A percentile compares a stretch with the other conserved stretches of the same genome.
Conservation (phyloP, 2,888 invertebrate genomes). For the Iselma pallidipennis region DNA sequence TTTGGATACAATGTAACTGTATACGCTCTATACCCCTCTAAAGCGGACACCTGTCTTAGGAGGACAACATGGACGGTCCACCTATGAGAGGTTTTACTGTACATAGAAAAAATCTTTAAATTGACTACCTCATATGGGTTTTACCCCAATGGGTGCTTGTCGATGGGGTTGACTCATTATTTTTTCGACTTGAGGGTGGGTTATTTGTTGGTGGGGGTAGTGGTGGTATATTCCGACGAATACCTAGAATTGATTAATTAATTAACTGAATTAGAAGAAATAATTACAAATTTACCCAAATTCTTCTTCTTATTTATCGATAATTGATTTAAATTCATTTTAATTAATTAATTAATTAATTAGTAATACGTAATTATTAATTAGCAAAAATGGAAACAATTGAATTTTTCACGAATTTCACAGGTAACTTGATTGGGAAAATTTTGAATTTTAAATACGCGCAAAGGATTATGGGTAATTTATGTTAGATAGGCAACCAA, state of each 20-base stretch:
- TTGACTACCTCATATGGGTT: constrained; percentile 7
- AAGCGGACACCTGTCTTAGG: no score
- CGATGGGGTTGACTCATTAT: constrained; percentile 5
- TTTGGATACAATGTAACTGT: background rate
- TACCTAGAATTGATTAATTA: background rate
- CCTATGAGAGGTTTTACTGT: no score
- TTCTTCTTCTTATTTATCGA: constrained; percentile 1
- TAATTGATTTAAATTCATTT: constrained; percentile 4
- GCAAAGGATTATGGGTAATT: no score
- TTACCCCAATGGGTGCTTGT: constrained; percentile 18
- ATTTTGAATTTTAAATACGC: constrained; percentile 4
- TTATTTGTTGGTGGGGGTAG: background rate
- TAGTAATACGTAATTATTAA: background rate
- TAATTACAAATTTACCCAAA: background rate
- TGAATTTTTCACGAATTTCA: background rate
- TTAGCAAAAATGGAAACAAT: no score
- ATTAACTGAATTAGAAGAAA: background rate
- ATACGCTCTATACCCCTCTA: background rate
- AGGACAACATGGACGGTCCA: no score
- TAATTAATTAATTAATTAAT: background rate
- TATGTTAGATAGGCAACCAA: no score
- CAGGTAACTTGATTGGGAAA: background rate
- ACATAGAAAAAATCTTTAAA: no score
- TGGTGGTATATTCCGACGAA: constrained; percentile 1
- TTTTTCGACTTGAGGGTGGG: background rate